Percentiles rank a stretch among this genome's conserved stretches.
phyloP scores from a whole-genome alignment of 2,113 vertebrate genomes.

The Anseranas semipalmata region DNA sequence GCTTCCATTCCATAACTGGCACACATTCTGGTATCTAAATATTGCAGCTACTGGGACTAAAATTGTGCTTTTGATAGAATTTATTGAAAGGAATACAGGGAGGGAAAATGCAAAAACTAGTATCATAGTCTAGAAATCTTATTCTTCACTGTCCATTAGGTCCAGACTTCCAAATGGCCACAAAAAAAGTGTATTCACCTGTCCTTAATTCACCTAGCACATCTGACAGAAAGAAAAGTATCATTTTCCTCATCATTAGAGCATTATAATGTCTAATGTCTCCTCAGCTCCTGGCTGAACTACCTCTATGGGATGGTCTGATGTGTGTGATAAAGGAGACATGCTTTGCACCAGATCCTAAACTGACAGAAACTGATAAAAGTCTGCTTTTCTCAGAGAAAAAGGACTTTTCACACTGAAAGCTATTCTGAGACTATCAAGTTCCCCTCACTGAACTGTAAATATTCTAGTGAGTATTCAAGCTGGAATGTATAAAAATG shows the following conservation, averaged over 20 bases:
- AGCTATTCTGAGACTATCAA: not conserved
- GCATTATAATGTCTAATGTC: not conserved
- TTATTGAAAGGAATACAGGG: not conserved
- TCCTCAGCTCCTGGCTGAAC: not conserved
- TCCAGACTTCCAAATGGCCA: not conserved
- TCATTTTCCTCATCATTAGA: fast-evolving
- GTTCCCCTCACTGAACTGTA: not conserved
- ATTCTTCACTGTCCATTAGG: not conserved
- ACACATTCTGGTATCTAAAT: not conserved
- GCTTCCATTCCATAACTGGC: not conserved
- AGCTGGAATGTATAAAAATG: not conserved
- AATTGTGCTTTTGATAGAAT: not conserved
- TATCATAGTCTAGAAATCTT: not conserved
- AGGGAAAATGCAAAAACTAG: not conserved
- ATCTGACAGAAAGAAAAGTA: not conserved
- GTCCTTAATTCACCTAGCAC: not conserved
- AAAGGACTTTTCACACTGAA: not conserved
- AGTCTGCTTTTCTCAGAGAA: not conserved
- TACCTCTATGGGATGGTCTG: not conserved
- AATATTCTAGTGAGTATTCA: not conserved
- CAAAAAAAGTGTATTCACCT: not conserved
- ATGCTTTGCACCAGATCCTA: fast-evolving
- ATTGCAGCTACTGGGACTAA: not conserved
- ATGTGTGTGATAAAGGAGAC: not conserved
- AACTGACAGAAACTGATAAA: not conserved